phyloP scores from a whole-genome alignment of 2,113 vertebrate species.

The Sterrhoptilus dennistouni region DNA sequence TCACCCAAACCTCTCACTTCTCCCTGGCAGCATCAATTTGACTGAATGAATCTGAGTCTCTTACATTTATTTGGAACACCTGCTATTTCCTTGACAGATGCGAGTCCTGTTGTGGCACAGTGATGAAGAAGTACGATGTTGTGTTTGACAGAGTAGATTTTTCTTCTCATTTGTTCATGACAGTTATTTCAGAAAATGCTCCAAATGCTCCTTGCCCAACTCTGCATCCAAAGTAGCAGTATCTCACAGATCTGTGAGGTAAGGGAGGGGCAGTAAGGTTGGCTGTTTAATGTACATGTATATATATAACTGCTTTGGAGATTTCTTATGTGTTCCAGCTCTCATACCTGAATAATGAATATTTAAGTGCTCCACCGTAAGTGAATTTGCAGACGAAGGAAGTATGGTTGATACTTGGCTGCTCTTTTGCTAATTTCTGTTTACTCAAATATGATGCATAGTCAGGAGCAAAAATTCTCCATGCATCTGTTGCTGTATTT shows the following conservation, averaged over 20 bases:
- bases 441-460: neutral
- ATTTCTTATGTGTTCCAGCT: neutral
- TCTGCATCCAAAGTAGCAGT: neutral
- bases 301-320: neutral
- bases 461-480: neutral
- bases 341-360: neutral
- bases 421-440: neutral
- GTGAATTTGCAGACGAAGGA: neutral
- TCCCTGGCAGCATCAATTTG: neutral
- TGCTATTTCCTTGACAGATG: conserved; percentile 44
- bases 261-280: neutral
- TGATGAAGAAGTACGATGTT: neutral
- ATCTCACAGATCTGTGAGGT: neutral
- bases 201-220: neutral
- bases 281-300: neutral
- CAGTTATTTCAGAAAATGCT: neutral
- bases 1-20: neutral
- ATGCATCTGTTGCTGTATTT: neutral
- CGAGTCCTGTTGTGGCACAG: neutral
- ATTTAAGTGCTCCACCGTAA: neutral
- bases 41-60: neutral
- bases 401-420: neutral
- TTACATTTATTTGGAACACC: conserved; percentile 38
- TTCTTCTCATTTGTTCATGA: neutral
- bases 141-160: neutral